Conservation (phyloP, 1,140 invertebrate genomes). For the Vollenhovia emeryi region DNA sequence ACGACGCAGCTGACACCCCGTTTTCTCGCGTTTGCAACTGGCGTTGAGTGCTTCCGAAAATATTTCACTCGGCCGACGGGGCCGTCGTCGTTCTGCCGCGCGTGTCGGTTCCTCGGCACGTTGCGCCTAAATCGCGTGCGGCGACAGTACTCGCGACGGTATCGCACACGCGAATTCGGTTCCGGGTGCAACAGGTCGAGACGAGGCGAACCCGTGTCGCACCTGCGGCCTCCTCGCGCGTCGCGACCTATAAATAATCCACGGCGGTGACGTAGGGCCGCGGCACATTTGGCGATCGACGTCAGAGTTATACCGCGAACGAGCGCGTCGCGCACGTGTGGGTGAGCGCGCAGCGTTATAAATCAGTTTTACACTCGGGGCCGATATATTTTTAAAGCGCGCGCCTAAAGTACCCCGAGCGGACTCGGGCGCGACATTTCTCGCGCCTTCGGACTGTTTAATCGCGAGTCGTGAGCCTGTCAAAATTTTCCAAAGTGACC, state of each 20-base stretch:
- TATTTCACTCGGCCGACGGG: conserved; percentile 52
- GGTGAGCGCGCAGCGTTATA: conserved; percentile 16
- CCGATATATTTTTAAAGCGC: conserved; percentile 33
- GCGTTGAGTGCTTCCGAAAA: conserved; percentile 48
- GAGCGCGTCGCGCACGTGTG: not conserved
- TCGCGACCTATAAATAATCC: conserved; percentile 31
- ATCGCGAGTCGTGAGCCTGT: not conserved
- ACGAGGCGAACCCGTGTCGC: not conserved
- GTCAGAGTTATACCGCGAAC: conserved; percentile 26
- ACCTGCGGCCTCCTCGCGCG: not conserved
- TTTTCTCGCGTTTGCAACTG: conserved; percentile 37
- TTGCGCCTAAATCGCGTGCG: not conserved
- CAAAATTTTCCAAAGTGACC: not conserved
- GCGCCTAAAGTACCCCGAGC: not conserved
- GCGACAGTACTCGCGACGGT: not conserved
- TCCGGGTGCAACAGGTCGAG: conserved; percentile 55
- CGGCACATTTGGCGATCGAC: conserved; percentile 52
- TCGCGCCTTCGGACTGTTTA: not conserved
- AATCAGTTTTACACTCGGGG: conserved; percentile 26
- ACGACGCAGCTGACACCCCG: conserved; percentile 53
- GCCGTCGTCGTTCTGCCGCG: not conserved
- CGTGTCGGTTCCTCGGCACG: conserved; percentile 17
- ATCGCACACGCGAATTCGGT: not conserved
- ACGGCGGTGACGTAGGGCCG: conserved; percentile 24
- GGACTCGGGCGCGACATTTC: not conserved